A percentile compares a stretch with the other conserved stretches of the same genome.
Conservation (phyloP, 2,797 vertebrate genomes). For the Coreius guichenoti region DNA sequence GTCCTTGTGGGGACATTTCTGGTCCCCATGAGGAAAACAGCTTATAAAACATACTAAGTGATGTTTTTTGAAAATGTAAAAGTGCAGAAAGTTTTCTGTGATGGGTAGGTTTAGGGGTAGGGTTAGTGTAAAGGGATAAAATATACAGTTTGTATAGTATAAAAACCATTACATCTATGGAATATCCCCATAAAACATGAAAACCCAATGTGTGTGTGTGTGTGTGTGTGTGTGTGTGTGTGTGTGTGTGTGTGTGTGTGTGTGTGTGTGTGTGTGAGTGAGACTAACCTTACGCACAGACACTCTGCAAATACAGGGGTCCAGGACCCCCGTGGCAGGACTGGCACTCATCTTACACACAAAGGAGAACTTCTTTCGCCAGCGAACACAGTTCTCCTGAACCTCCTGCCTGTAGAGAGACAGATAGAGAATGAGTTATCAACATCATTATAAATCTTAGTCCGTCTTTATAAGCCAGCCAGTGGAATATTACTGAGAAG, state of each 20-base stretch:
- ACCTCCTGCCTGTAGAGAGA: conserved; percentile 86
- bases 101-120: too few relatives aligned
- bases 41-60: too few relatives aligned
- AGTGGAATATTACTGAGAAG: not conserved
- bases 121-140: too few relatives aligned
- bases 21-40: too few relatives aligned
- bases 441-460: not conserved
- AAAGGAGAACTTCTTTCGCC: conserved; percentile 92
- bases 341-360: conserved; percentile 95
- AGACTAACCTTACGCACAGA: conserved; percentile 90
- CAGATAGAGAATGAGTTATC: not conserved
- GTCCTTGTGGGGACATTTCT: too few relatives aligned
- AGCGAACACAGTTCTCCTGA: conserved; percentile 93
- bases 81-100: too few relatives aligned
- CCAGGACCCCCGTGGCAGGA: conserved; percentile 88
- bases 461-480: not conserved
- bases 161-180: too few relatives aligned
- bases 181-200: too few relatives aligned
- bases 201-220: too few relatives aligned
- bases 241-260: too few relatives aligned
- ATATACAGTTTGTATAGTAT: too few relatives aligned
- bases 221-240: not conserved
- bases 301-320: conserved; percentile 91
- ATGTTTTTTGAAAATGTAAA: too few relatives aligned
- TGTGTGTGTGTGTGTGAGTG: not conserved